Conservation (phyloP, 2,113 vertebrate genomes). For the Bos indicus region DNA sequence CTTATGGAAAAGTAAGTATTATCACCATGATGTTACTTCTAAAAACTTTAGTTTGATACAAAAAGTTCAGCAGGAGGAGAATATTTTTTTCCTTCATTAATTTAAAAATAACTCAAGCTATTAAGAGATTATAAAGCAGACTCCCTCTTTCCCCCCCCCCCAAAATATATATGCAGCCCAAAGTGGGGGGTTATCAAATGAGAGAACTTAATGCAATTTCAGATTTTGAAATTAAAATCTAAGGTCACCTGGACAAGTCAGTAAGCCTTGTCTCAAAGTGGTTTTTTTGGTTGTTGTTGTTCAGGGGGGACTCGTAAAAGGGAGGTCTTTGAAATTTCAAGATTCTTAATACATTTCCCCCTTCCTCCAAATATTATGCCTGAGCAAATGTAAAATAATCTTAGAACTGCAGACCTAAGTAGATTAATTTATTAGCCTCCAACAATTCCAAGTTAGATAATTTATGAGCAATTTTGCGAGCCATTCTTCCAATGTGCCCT, state of each 20-base stretch:
- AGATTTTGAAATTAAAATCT: slow-evolving; percentile 32
- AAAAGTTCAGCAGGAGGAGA: not conserved
- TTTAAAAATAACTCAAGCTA: slow-evolving; percentile 8
- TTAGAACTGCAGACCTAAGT: not conserved
- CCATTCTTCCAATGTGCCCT: not conserved
- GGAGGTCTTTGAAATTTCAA: not conserved
- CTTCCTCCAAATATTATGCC: not conserved
- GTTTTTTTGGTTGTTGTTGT: not conserved
- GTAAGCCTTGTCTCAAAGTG: not conserved
- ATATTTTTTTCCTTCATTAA: not conserved
- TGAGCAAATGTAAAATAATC: not conserved
- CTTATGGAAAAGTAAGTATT: not conserved
- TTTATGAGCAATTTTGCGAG: not conserved
- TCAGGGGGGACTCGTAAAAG: fast-evolving
- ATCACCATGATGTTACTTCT: not conserved
- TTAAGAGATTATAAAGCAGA: not conserved
- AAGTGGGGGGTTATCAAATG: not conserved
- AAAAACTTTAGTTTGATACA: not conserved
- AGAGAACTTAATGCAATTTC: not conserved
- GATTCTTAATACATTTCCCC: not conserved
- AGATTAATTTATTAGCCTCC: not conserved
- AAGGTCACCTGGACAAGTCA: not conserved
- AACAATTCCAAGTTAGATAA: not conserved
- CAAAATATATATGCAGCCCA: not conserved
- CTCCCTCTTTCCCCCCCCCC: not conserved